Evolutionary conservation across 2,888 invertebrate genomes (phyloP), one percentile per base, ranked within the genome.

Genomic region (Dynastes grantii): DNA sequence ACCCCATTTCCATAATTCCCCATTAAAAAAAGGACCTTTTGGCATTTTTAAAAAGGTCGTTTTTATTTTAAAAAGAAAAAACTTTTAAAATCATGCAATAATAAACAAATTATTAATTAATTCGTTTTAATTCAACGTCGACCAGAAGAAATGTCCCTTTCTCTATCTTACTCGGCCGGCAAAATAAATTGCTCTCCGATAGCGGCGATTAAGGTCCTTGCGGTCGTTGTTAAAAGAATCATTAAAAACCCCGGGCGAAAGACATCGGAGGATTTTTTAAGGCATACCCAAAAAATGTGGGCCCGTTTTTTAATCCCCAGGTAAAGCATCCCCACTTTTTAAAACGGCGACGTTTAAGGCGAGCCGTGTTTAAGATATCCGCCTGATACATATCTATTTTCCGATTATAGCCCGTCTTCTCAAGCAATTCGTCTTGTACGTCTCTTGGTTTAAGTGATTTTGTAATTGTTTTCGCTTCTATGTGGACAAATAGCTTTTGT

Each of bases 261-360:
- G 73, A 61, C 73, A 45, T 58, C 1, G 51, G 49, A n/a, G 58
- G 73, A 75, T n/a, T n/a, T n/a, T 75, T 75, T 75, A 61, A 75
- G 45, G 45, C 40, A 45, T 45, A 37, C 45, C 61, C 45, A 49
- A 75, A 75, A 45, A 75, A 75, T 58, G 61, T 13, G 1, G 13
- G 22, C 27, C 32, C 27, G 61, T 75, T 63, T 75, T 61, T 58
- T 75, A 75, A 75, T 75, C 63, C 61, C 13, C 61, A 6, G 61
- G 73, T 75, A 63, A 61, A 45, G 73, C 73, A 61, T 63, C n/a
- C n/a, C n/a, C n/a, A n/a, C n/a, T n/a, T 61, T 75, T 75, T 75
- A 63, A 75, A 75, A 75, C 73, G 45, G 45, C 45, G 73, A 61
- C 73, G 40, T 61, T 75, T 75, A 61, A 61, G 61, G 73, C 61